Base-by-base conservation (phyloP, 2,113 vertebrate genomes). In the Hystrix cristata region DNA sequence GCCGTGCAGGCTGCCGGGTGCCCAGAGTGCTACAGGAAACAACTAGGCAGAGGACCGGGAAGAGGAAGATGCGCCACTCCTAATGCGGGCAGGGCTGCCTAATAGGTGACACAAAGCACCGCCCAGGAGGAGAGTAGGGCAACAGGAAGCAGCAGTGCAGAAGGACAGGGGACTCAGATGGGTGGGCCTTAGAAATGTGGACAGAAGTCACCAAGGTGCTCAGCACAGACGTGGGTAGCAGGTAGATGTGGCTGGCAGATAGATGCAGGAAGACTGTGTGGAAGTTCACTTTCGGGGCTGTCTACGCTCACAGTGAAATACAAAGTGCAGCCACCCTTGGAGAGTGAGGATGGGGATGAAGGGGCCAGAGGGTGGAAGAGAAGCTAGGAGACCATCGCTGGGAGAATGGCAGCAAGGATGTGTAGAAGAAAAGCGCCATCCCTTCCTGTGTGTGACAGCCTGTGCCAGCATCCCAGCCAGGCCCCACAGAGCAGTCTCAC, bases 201-300 rank as follows among this genome's bases (percentile, higher is more conserved):
- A 12, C 23, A 10, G 31, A 38, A 18, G n/a, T 62, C 7, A 21
- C 23, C 3, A 2, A 11, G 38, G 14, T 4, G 7, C 23, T 4
- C 34, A 21, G 27, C 5, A 0, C 8, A 23, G 53, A 48, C 7
- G 6, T 38, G 9, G 34, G 43, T 3, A 53, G 76, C 19, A 51
- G 55, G 57, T 57, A 27, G 59, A 10, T 29, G 3, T 27, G 46
- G 34, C 21, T 2, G 38, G 29, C 11, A 5, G 83, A 25, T 0
- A 14, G 31, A 8, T 2, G 9, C 0, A 0, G 23, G 16, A 8
- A 29, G n/a, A 74, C 14, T 0, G 1, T 0, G 0, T 18, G 51
- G 57, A n/a, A 18, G 0, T 5, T 55, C 59, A 62, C 23, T 60
- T 16, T 43, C 18, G 4, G 0, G 21, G n/a, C 15, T 7, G 23